Conservation (phyloP, 2,113 vertebrate species). For the Speoplatyrhinus poulsoni region DNA sequence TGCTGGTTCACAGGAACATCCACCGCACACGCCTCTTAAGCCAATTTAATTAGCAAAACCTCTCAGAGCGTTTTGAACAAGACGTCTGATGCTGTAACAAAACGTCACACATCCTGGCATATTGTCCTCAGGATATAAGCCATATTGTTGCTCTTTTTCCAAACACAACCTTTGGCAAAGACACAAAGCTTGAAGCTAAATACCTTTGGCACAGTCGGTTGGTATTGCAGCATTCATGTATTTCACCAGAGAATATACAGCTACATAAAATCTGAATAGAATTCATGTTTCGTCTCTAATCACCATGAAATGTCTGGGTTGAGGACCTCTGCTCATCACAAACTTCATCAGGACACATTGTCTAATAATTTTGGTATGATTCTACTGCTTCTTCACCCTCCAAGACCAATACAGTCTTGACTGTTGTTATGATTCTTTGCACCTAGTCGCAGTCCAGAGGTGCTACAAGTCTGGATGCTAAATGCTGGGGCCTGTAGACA, state of each 20-base stretch:
- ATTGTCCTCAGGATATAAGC: constrained; percentile 53
- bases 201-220: constrained; percentile 42
- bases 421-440: constrained; percentile 59
- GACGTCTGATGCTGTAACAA: constrained; percentile 61
- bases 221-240: background rate
- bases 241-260: too few relatives aligned
- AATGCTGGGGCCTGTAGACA: constrained; percentile 48
- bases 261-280: too few relatives aligned
- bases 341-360: constrained; percentile 18
- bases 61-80: constrained; percentile 58
- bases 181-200: constrained; percentile 37
- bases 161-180: constrained; percentile 45
- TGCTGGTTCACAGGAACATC: constrained; percentile 54
- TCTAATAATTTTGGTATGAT: constrained; percentile 45
- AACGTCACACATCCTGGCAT: constrained; percentile 60
- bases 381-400: constrained; percentile 38
- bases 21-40: constrained; percentile 48
- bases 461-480: constrained; percentile 52
- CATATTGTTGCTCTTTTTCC: constrained; percentile 36
- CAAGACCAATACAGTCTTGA: constrained; percentile 36
- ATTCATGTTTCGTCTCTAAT: too few relatives aligned
- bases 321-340: too few relatives aligned
- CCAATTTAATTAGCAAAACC: constrained; percentile 69
- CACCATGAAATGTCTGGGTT: too few relatives aligned
- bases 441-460: constrained; percentile 53